Percentiles rank a stretch among this genome's conserved stretches.
Conservation (phyloP, 2,888 invertebrate species). For the Coelinius sp. region DNA sequence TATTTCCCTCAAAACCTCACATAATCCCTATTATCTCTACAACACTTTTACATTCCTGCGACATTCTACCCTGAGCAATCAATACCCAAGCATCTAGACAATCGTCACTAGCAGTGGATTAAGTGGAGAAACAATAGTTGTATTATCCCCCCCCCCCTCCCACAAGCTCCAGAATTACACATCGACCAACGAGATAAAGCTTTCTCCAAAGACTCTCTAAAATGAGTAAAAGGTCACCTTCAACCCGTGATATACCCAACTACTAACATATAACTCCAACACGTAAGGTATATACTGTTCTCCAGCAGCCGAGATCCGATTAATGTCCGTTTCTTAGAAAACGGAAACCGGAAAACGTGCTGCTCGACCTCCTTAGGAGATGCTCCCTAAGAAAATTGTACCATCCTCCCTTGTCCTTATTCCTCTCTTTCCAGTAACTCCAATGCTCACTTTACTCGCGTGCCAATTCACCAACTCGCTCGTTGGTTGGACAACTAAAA, state of each 20-base stretch:
- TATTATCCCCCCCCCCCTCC: neutral
- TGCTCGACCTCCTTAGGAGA: conserved; percentile 60
- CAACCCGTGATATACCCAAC: neutral
- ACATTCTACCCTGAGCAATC: neutral
- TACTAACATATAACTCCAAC: neutral
- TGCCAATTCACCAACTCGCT: conserved; percentile 50
- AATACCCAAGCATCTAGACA: neutral
- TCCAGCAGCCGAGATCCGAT: conserved; percentile 53
- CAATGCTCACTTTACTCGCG: conserved; percentile 38
- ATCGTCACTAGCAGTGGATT: neutral
- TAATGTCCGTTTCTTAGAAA: conserved; percentile 52
- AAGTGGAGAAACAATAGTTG: neutral
- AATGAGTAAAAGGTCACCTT: neutral
- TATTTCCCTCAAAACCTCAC: neutral
- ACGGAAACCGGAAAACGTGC: conserved; percentile 55
- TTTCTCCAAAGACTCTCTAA: neutral
- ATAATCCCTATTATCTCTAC: neutral
- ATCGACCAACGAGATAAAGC: neutral
- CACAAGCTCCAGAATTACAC: neutral
- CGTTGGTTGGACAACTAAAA: conserved; percentile 56
- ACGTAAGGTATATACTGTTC: neutral
- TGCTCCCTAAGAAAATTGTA: conserved; percentile 39
- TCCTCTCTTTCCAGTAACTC: neutral
- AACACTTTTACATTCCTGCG: neutral
- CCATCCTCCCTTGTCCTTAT: neutral